Evolutionary conservation across 2,797 vertebrate species (phyloP), one percentile per base, ranked within the genome.

Genomic region (Rhynchotus rufescens): DNA sequence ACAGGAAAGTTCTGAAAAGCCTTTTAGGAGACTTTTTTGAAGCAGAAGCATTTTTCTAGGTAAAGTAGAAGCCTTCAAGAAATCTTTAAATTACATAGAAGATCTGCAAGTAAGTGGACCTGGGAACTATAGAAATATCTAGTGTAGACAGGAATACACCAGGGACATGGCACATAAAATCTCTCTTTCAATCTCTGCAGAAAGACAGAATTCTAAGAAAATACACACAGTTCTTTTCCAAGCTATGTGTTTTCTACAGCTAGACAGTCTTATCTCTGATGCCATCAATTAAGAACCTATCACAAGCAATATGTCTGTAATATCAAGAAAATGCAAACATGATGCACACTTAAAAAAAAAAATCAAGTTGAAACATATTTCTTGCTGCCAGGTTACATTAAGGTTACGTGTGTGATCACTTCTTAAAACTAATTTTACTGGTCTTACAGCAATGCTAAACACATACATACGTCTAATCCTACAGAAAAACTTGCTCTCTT

Each of bases 71-170:
- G 13, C 6, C 6, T 1, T 44, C 66, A 69, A 20, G 16, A 93
- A 93, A 84, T 38, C 17, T 45, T 16, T 79, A 86, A 93, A 91
- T 47, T 60, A 84, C 11, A 68, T 13, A 34, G 23, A n/a, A 80
- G 14, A 30, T 72, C 86, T 72, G 77, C 77, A 92, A 75, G 38
- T 47, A 73, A 0, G 0, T 85, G 44, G 52, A 73, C 84, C 80
- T 76, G 45, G 51, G 36, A 82, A 56, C 77, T 89, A 90, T 8
- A 28, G 84, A 93, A 93, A 85, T 32, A 71, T 22, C 49, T 86
- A 60, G 22, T 28, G 45, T 40, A 83, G 76, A 85, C 79, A 88
- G 72, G 83, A 91, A 84, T 75, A 67, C 62, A 36, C 2, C 25
- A 36, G 45, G 60, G 75, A 83, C 20, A 11, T 12, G n/a, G 66